A percentile compares a stretch with the other conserved stretches of the same genome.
Evolutionary conservation across 2,113 vertebrate species (phyloP).

Genomic region (Strix uralensis): DNA sequence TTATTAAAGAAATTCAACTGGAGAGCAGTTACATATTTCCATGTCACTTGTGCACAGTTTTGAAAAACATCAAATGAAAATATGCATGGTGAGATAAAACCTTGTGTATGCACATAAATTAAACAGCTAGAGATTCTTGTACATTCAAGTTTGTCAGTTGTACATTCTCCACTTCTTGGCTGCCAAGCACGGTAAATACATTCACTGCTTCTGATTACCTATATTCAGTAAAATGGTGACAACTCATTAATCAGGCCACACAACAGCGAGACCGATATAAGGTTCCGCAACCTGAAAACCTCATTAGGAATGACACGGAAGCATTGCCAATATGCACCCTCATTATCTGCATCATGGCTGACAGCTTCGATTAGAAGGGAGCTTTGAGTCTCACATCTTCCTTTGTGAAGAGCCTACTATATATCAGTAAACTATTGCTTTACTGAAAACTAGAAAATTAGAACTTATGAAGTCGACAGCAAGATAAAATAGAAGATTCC

Average conservation of each 20-base stretch:
- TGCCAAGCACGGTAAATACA: constrained; percentile 2
- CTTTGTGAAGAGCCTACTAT: background rate
- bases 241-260: constrained; percentile 44
- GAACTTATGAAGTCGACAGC: background rate
- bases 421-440: background rate
- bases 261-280: background rate
- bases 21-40: background rate
- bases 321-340: background rate
- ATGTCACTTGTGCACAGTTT: background rate
- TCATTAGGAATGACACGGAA: constrained; percentile 23
- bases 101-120: background rate
- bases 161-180: constrained; percentile 1
- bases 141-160: constrained; percentile 7
- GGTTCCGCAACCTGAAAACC: constrained; percentile 23
- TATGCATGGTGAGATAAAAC: background rate
- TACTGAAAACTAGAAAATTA: background rate
- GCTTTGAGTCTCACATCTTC: background rate
- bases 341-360: constrained; percentile 14
- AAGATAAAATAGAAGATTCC: background rate
- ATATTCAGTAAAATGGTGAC: constrained; percentile 37
- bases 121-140: background rate
- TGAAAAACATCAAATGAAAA: background rate
- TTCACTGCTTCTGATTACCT: constrained; percentile 2
- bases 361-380: constrained; percentile 35
- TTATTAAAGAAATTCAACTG: constrained; percentile 10